Evolutionary conservation across 2,797 vertebrate genomes (phyloP).

Genomic region (Ctenosaura bakeri): DNA sequence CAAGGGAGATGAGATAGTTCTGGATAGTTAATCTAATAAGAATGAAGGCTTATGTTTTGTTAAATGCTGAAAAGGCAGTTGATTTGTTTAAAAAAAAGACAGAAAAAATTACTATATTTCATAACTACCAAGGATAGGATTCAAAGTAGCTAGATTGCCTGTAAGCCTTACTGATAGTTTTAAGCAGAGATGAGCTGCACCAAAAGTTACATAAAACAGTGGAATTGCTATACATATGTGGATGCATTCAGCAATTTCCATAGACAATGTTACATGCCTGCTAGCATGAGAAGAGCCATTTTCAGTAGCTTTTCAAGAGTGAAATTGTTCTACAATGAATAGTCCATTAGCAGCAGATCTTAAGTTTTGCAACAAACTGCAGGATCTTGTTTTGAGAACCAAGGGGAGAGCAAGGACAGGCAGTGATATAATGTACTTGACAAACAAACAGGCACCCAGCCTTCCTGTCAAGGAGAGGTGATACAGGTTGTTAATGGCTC

Average conservation of each 20-base stretch:
- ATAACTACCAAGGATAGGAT: conserved; percentile 32
- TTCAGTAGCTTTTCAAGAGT: not conserved
- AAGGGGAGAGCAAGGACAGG: conserved; percentile 68
- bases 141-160: conserved; percentile 25
- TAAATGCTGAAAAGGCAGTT: conserved; percentile 28
- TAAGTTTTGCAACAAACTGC: conserved; percentile 31
- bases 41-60: conserved; percentile 25
- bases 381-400: conserved; percentile 56
- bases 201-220: conserved; percentile 51
- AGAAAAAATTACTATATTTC: conserved; percentile 18
- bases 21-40: conserved; percentile 11
- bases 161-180: not conserved
- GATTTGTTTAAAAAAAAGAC: not conserved
- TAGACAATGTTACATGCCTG: not conserved
- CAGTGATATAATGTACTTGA: conserved; percentile 44
- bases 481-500: conserved; percentile 51
- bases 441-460: conserved; percentile 61
- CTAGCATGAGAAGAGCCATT: not conserved
- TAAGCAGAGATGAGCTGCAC: conserved; percentile 38
- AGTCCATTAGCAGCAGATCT: conserved; percentile 13
- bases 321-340: not conserved
- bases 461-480: conserved; percentile 70
- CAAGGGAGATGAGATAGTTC: not conserved
- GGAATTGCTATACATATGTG: conserved; percentile 19
- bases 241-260: not conserved